These are phyloP conservation scores for Brachionus manjavacas DNA, from an alignment of 1,140 invertebrate genomes.

Conservation along the genomic window DNA sequence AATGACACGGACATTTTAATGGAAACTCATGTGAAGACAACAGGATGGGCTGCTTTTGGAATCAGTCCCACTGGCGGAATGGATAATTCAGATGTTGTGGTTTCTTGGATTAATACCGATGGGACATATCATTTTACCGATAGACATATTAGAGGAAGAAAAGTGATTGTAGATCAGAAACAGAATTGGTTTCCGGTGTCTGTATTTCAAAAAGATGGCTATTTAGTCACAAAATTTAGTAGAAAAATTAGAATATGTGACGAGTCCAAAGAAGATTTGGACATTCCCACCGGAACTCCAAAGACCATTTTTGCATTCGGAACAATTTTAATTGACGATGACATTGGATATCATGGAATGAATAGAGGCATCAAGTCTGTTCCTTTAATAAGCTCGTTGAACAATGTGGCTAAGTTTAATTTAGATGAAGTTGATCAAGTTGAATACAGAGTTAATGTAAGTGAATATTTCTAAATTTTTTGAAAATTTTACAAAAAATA, in stretches of 20 bases:
- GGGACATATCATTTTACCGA: conserved; percentile 3
- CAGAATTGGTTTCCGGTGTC: conserved; percentile 28
- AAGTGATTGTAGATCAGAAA: neutral
- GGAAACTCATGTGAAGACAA: conserved; percentile 36
- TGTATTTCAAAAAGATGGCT: neutral
- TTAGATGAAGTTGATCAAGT: conserved; percentile 9
- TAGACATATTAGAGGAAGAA: conserved; percentile 1
- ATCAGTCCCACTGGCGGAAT: conserved; percentile 42
- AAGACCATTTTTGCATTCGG: neutral
- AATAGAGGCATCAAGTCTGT: conserved; percentile 11
- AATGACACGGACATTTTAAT: conserved; percentile 41
- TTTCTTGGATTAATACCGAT: conserved; percentile 35
- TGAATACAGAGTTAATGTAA: conserved; percentile 27
- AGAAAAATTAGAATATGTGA: conserved; percentile 37
- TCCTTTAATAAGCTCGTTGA: neutral
- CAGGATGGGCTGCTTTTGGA: conserved; percentile 41
- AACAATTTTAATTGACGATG: neutral
- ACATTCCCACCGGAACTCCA: neutral
- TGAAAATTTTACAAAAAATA: neutral
- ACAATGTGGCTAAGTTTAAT: neutral
- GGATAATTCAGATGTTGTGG: conserved; percentile 42
- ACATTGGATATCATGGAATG: conserved; percentile 22
- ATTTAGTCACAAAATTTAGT: conserved; percentile 28
- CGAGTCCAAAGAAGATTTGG: neutral
- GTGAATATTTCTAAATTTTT: neutral